These are phyloP conservation scores for Poeciliopsis turrubarensis DNA, from an alignment of 2,113 vertebrate genomes.

Conservation along the genomic window DNA sequence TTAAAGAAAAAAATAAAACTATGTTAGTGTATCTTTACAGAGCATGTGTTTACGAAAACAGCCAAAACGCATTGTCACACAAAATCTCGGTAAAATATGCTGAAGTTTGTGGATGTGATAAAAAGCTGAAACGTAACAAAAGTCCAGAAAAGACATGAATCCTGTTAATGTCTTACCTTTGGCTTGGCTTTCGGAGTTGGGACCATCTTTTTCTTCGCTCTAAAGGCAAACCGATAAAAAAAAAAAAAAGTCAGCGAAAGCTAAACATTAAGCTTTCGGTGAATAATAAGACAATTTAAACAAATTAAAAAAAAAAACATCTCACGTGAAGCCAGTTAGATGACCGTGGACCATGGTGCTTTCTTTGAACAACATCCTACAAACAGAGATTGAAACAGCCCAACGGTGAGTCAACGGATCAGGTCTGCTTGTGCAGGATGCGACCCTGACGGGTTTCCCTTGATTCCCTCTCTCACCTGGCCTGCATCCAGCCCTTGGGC, in stretches of 20 bases:
- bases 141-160: too few species aligned
- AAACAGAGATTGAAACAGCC: constrained; percentile 19
- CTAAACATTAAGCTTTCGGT: rapidly evolving
- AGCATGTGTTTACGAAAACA: too few species aligned
- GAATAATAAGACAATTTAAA: not conserved
- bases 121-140: not conserved
- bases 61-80: too few species aligned
- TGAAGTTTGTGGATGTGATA: not conserved
- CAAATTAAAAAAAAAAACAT: constrained; percentile 52
- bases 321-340: constrained; percentile 95
- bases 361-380: constrained; percentile 97
- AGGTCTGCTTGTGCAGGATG: not conserved
- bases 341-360: constrained; percentile 93
- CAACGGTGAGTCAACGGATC: too few species aligned
- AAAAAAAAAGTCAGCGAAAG: constrained; percentile 1
- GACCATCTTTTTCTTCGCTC: constrained; percentile 94
- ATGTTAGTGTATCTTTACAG: too few species aligned
- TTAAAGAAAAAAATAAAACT: too few species aligned
- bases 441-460: not conserved
- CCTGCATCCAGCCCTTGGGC: constrained; percentile 99
- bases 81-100: not conserved
- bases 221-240: constrained; percentile 58
- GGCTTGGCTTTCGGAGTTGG: constrained; percentile 89
- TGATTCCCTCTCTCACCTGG: constrained; percentile 77
- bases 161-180: constrained; percentile 79